These are phyloP conservation scores for Drosophila cyrtoloma DNA, from an alignment of 2,888 invertebrate genomes.

Conservation along the genomic window DNA sequence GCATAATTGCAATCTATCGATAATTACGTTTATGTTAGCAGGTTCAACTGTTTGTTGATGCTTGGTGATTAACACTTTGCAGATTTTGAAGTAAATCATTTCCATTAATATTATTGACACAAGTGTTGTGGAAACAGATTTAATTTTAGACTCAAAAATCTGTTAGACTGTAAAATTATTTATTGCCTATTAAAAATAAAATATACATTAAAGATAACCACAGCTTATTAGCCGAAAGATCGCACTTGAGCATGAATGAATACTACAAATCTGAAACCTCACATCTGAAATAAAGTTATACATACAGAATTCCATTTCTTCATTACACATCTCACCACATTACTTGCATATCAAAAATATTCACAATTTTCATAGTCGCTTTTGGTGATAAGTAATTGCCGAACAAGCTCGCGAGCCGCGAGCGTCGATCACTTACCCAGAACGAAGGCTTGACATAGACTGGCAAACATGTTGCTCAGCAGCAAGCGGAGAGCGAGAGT, in stretches of 20 bases:
- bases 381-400: not conserved
- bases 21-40: not conserved
- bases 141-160: not conserved
- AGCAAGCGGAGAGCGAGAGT: conserved; percentile 1
- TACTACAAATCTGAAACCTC: not conserved
- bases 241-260: not conserved
- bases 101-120: conserved; percentile 3
- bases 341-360: not conserved
- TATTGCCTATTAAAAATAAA: not conserved
- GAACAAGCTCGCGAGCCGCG: not conserved
- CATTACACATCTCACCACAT: not conserved
- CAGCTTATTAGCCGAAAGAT: not conserved
- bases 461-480: not conserved
- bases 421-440: not conserved
- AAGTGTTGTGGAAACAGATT: not conserved
- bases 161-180: not conserved
- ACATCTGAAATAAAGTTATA: conserved; percentile 10
- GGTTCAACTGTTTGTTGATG: not conserved
- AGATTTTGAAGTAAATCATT: not conserved
- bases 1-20: not conserved
- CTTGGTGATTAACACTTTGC: not conserved
- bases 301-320: not conserved
- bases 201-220: conserved; percentile 2
- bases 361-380: not conserved
- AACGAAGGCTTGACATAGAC: conserved; percentile 10